Base-by-base conservation (phyloP, 2,888 invertebrate genomes). In the Machimus rusticus region DNA sequence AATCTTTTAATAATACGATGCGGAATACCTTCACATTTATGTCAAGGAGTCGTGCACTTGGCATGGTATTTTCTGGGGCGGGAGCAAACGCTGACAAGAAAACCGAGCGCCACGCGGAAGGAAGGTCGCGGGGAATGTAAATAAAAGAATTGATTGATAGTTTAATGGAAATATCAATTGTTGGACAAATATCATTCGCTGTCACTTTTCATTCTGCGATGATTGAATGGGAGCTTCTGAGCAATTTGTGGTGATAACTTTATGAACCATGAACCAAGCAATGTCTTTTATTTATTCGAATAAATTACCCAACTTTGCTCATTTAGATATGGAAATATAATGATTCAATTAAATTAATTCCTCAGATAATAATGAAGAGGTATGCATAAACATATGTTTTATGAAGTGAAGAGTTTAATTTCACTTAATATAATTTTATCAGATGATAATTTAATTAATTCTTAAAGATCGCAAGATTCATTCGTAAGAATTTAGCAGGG, bases 1-100 rank as follows among this genome's bases (percentile, higher is more conserved):
- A 82, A 51, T 82, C 82, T 37, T 37, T 82, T 66, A 82, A 82
- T 82, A 82, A 82, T 82, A n/a, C 57, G 19, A 82, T 51, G 57
- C 66, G 82, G 37, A 37, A n/a, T 37, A 82, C 82, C 82, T 82
- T 82, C 34, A 34, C 57, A 66, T 57, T 82, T 82, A 66, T 82
- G 82, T 57, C 37, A 82, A 16, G 82, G 34, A 31, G 51, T 66
- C 82, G 31, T 82, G 82, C 23, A 82, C 57, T 57, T 82, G 82
- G 37, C 82, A 82, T 66, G 39, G 14, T 66, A 82, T 82, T 66
- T 82, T 76, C 76, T 19, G 14, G 76, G 19, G 9, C 16, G 16
- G 1, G 28, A 34, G 37, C 34, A 16, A 16, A 23, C 14, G 9
- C 37, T 76, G 19, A 5, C 19, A 66, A 28, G 66, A 66, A 66